Percentiles rank a stretch among this genome's conserved stretches.
Evolutionary conservation across 2,797 vertebrate genomes (phyloP).

Genomic region (Xenops minutus): DNA sequence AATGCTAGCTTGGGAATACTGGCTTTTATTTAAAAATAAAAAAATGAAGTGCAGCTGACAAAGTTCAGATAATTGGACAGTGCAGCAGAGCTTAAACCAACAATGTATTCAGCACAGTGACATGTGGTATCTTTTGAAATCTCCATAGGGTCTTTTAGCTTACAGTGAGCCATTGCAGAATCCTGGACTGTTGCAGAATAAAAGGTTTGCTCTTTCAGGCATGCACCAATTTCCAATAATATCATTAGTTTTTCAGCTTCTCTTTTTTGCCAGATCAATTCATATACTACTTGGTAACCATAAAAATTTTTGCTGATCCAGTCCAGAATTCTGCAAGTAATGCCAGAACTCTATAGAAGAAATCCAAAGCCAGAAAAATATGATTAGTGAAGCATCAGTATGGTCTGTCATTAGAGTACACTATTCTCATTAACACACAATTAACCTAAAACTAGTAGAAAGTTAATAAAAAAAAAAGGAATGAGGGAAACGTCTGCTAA

Average conservation of each 20-base stretch:
- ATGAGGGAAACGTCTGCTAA: not conserved
- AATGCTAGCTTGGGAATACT: not conserved
- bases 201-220: slow-evolving; percentile 18
- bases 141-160: slow-evolving; percentile 12
- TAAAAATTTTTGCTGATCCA: not conserved
- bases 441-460: not conserved
- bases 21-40: slow-evolving; percentile 20
- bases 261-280: not conserved
- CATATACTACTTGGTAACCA: not conserved
- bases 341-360: not conserved
- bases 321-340: not conserved
- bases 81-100: slow-evolving; percentile 31
- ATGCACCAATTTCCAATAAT: not conserved
- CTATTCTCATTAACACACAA: not conserved
- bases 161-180: slow-evolving; percentile 11
- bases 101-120: slow-evolving; percentile 8
- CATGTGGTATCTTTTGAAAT: slow-evolving; percentile 45
- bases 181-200: not conserved
- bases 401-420: not conserved
- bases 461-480: not conserved
- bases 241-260: not conserved
- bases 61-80: slow-evolving; percentile 45
- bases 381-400: not conserved
- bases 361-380: not conserved
- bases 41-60: slow-evolving; percentile 34